Conservation (phyloP, 2,888 invertebrate species). For the Plebejus anna region DNA sequence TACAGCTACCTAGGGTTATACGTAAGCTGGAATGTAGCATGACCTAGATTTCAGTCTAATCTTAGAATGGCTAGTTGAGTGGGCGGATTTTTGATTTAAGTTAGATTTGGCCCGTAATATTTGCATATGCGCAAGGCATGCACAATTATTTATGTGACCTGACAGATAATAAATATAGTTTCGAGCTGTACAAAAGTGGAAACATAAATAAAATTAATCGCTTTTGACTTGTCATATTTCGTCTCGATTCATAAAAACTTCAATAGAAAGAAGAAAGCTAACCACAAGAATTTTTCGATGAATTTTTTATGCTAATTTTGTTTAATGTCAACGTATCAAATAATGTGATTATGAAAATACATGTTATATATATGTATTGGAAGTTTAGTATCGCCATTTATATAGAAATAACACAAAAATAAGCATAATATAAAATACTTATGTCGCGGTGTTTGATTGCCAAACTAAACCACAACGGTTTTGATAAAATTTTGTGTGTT, state of each 20-base stretch:
- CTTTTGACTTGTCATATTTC: constrained; percentile 4
- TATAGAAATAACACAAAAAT: not conserved
- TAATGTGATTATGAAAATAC: not conserved
- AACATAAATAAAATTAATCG: constrained; percentile 7
- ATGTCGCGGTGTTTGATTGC: no score
- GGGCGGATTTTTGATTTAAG: constrained; percentile 27
- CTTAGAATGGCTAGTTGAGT: constrained; percentile 27
- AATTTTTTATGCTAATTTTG: not conserved
- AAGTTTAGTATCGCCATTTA: not conserved
- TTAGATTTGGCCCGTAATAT: not conserved
- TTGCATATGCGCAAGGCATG: not conserved
- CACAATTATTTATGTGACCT: constrained; percentile 6
- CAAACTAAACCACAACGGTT: not conserved
- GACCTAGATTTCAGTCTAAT: constrained; percentile 26
- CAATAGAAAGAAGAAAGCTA: not conserved
- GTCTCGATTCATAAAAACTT: not conserved
- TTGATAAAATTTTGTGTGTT: no score
- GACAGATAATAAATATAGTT: constrained; percentile 4
- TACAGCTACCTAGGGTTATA: constrained; percentile 10
- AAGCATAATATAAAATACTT: no score
- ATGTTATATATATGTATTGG: not conserved
- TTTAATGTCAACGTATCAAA: not conserved
- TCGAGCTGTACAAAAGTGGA: not conserved
- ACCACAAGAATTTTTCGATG: not conserved
- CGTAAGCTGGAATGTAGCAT: constrained; percentile 24